Base-by-base conservation (phyloP, 2,113 vertebrate species). In the Halcyon malimbica region DNA sequence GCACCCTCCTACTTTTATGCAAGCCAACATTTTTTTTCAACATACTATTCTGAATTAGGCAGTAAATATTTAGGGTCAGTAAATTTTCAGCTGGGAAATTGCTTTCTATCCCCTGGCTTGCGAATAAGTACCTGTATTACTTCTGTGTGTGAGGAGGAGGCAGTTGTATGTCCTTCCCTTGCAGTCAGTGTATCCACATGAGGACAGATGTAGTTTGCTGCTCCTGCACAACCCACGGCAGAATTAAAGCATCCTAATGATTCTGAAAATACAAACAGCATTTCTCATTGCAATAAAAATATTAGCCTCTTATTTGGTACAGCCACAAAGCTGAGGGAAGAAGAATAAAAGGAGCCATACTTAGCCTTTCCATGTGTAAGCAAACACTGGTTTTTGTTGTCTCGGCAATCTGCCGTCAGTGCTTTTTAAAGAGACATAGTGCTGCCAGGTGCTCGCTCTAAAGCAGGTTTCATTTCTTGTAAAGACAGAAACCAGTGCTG, bases 401-500 rank as follows among this genome's bases (percentile, higher is more conserved):
- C 23, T 73, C 50, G 67, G 50, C 65, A 75, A 69, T 93, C 83
- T 90, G 44, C 68, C 1, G 0, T 78, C 57, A 37, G 56, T 75
- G 70, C 56, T 74, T 88, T 65, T 51, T 56, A 71, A 89, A 92
- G 56, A 89, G 81, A 79, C 64, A 39, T 0, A 19, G 14, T 70
- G 60, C 68, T 94, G 78, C 60, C 13, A 5, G 70, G 62, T 41
- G 10, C 65, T 96, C 4, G 0, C 57, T 96, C 82, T 62, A 82
- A 89, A 89, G 83, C 74, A 17, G 46, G 56, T 60, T 94, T 95
- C 16, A 15, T 74, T 89, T 87, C 65, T 79, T 33, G 13, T 53
- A 37, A 41, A 68, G 48, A 62, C 16, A 18, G 91, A 78, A 89
- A 87, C 6, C 53, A 62, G 25, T 3, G 26, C 83, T 91, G 90